Base-by-base conservation (phyloP, 1,140 invertebrate species). In the Heliconius eleuchia region DNA sequence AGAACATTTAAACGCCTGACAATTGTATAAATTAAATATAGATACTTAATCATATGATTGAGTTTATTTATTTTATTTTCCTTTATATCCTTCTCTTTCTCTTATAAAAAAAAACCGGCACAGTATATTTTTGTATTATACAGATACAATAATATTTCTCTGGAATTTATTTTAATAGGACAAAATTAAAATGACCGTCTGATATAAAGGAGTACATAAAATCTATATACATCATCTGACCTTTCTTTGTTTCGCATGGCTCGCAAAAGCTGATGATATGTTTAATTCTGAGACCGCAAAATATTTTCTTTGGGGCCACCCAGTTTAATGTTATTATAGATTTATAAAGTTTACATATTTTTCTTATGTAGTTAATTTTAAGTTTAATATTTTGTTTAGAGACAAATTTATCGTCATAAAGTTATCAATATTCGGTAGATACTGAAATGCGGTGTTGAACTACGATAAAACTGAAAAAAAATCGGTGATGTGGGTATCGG, bases 231-330 rank as follows among this genome's bases (percentile, higher is more conserved):
- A 37, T 66, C 57, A 76, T 70, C 70, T 23, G 66, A 46, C 23
- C 16, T 76, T 79, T 79, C 78, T 79, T 79, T 79, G 78, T 79
- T 75, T 74, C 60, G 73, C n/a, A 39, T 74, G 52, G 70, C 46
- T 74, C 60, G 71, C 42, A 52, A 74, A 52, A 57, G 39, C 57
- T 78, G 27, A 46, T 46, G 60, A 71, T 30, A 23, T 66, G 60
- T 23, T 79, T 79, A 74, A 79, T 79, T 74, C 78, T 74, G 39
- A 75, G 78, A 79, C 78, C 78, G 37, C 55, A 78, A 78, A 79
- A 74, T 79, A 74, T 79, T 74, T 50, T 74, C 52, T 79, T 52
- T 50, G 16, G 57, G 23, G 9, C 42, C 60, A 66, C 23, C 23
- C 60, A 27, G 23, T 66, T 9, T 23, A 66, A 66, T 66, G 7